Conservation (phyloP, 2,888 invertebrate species). For the Liopterus haemorrhoidalis region DNA sequence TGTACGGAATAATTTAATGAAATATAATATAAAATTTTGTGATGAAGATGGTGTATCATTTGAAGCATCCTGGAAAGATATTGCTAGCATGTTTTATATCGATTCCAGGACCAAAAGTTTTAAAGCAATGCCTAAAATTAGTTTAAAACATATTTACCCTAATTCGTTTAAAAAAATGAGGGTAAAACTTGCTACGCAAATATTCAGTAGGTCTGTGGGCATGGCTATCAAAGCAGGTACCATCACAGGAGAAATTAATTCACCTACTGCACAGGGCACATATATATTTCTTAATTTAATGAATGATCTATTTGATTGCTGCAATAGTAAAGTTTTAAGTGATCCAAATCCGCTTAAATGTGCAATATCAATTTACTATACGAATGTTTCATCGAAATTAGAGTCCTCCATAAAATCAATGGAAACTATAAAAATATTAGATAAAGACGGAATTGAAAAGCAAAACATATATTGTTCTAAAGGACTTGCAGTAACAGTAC, state of each 20-base stretch:
- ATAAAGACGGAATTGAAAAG: background rate
- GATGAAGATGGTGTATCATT: too few relatives aligned
- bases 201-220: background rate
- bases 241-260: background rate
- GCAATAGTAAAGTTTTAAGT: background rate
- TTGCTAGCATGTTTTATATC: too few relatives aligned
- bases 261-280: background rate
- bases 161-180: background rate
- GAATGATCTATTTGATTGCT: conserved; percentile 3
- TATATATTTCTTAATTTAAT: background rate
- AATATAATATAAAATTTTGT: too few relatives aligned
- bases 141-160: background rate
- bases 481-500: conserved; percentile 5
- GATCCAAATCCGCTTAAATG: background rate
- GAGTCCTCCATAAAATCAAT: background rate
- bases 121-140: too few relatives aligned
- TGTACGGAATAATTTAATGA: too few relatives aligned
- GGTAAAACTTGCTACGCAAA: background rate
- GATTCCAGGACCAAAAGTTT: too few relatives aligned
- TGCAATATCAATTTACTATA: background rate
- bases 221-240: background rate
- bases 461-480: conserved; percentile 11
- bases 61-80: too few relatives aligned
- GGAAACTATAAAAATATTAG: background rate
- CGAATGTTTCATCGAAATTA: too few relatives aligned